Evolutionary conservation across 2,113 vertebrate genomes (phyloP).

Genomic region (Myrmecobius fasciatus): DNA sequence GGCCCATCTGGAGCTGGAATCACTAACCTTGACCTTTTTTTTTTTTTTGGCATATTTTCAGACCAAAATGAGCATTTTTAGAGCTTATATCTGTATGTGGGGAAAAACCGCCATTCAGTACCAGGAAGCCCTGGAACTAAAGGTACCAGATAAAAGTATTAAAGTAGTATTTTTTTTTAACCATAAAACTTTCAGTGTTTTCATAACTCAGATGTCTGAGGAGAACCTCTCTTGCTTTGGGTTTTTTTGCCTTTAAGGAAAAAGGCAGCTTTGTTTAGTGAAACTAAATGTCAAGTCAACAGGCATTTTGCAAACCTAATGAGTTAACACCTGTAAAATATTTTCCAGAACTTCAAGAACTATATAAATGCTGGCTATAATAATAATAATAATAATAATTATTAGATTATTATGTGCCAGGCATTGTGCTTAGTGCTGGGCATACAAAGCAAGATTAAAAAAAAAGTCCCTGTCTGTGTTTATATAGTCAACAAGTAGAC

Average conservation of each 20-base stretch:
- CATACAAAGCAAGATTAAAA: background rate
- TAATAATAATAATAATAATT: background rate
- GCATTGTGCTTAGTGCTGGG: background rate
- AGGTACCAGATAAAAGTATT: background rate
- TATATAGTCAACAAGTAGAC: slow-evolving; percentile 43
- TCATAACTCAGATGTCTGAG: background rate
- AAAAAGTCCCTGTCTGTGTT: background rate
- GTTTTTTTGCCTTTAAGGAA: background rate
- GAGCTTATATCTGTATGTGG: background rate
- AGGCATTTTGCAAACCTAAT: background rate
- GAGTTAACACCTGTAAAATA: background rate
- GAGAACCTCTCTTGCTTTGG: background rate
- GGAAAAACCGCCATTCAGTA: background rate
- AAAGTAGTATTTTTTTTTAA: background rate
- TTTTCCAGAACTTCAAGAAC: background rate
- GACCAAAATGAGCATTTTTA: background rate
- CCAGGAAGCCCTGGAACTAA: background rate
- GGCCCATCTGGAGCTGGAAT: background rate
- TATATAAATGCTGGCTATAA: background rate
- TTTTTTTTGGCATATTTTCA: background rate
- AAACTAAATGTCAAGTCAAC: background rate
- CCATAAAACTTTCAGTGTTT: background rate
- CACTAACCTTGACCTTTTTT: background rate
- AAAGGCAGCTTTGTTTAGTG: background rate
- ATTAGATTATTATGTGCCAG: background rate